Evolutionary conservation across 2,888 invertebrate species (phyloP).

Genomic region (Agrotis segetum): DNA sequence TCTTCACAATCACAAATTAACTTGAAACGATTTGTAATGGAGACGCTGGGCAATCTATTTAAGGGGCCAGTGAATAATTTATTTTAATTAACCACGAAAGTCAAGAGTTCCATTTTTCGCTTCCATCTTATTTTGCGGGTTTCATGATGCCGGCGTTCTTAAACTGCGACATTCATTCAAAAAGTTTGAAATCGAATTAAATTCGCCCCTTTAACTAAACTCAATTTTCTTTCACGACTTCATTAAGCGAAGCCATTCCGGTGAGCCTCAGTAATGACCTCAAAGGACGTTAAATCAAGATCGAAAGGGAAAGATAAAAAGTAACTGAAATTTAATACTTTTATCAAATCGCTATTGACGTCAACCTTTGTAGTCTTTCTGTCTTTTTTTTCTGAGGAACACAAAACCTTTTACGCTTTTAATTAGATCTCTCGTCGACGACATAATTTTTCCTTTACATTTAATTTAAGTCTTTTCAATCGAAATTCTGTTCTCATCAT

Average conservation of each 20-base stretch:
- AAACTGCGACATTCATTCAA: conserved; percentile 87
- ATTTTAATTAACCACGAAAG: conserved; percentile 87
- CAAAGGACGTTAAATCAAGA: conserved; percentile 90
- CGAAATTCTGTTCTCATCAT: conserved; percentile 55
- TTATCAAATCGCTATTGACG: conserved; percentile 83
- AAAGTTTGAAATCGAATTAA: conserved; percentile 90
- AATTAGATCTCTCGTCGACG: conserved; percentile 70
- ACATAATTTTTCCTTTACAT: conserved; percentile 61
- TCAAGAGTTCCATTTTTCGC: conserved; percentile 83
- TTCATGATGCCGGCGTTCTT: conserved; percentile 80
- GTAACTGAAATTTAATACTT: conserved; percentile 88
- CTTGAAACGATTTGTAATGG: conserved; percentile 81
- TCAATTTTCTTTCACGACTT: conserved; percentile 90
- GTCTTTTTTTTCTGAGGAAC: conserved; percentile 67
- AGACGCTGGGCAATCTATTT: conserved; percentile 81
- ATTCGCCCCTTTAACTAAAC: conserved; percentile 90
- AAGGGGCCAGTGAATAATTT: conserved; percentile 84
- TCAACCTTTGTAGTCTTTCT: conserved; percentile 79
- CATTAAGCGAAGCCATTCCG: conserved; percentile 89
- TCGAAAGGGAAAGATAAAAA: conserved; percentile 86
- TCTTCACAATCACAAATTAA: conserved; percentile 74
- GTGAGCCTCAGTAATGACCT: conserved; percentile 90
- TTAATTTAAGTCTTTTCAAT: conserved; percentile 60
- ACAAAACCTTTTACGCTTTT: conserved; percentile 71
- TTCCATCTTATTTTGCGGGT: conserved; percentile 83